These are phyloP conservation scores for Chirona hameri DNA, from an alignment of 2,888 invertebrate species.

Conservation along the genomic window DNA sequence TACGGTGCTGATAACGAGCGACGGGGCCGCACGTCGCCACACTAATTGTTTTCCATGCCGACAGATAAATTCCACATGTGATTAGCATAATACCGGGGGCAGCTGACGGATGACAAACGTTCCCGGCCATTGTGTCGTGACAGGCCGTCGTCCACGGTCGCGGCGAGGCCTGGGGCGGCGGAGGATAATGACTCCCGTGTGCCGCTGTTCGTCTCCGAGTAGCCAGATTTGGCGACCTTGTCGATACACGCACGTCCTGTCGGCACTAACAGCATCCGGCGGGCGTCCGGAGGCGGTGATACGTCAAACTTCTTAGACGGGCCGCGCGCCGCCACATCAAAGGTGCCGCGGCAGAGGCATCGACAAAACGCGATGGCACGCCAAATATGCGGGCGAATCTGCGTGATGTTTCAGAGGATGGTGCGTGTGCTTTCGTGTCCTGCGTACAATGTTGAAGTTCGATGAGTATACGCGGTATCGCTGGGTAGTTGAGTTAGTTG, in stretches of 20 bases:
- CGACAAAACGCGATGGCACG: too few species aligned
- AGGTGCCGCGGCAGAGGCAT: background rate
- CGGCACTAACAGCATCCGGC: background rate
- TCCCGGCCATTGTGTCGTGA: background rate
- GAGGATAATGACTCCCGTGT: background rate
- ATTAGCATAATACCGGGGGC: background rate
- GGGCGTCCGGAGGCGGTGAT: background rate
- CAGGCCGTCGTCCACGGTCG: background rate
- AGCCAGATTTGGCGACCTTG: background rate
- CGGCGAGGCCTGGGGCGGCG: background rate
- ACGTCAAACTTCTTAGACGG: background rate
- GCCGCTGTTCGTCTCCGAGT: background rate
- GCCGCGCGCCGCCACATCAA: background rate
- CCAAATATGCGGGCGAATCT: too few species aligned
- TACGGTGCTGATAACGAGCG: background rate
- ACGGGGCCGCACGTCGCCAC: background rate
- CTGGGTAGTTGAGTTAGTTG: too few species aligned
- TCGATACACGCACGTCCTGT: background rate
- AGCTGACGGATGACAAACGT: constrained; percentile 1
- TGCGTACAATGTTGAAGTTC: too few species aligned
- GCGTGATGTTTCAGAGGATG: too few species aligned
- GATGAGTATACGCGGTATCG: too few species aligned
- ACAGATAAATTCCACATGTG: constrained; percentile 4
- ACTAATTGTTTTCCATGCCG: constrained; percentile 27
- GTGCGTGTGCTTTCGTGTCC: too few species aligned